Conservation (phyloP, 2,888 invertebrate species). For the Timandra comae region DNA sequence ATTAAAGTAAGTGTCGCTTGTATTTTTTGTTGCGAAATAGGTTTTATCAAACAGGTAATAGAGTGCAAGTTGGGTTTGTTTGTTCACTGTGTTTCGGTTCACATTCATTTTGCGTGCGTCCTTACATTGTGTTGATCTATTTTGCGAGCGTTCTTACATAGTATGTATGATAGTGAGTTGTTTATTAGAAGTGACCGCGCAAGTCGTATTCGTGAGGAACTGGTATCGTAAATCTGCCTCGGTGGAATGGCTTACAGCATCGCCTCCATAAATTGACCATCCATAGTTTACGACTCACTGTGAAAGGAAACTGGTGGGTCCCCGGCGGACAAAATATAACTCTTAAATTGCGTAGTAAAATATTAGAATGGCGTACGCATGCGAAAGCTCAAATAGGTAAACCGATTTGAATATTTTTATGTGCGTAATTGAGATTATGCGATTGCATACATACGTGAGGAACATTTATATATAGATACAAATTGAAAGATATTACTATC, state of each 20-base stretch:
- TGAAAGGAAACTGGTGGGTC: slow-evolving; percentile 50
- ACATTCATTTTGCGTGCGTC: too few species aligned
- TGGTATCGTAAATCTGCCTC: slow-evolving; percentile 64
- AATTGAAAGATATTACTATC: too few species aligned
- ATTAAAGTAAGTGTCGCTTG: too few species aligned
- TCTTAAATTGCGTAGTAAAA: slow-evolving; percentile 28
- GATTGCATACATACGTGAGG: too few species aligned
- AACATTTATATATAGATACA: too few species aligned
- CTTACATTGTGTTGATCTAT: too few species aligned
- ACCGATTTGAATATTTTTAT: too few species aligned
- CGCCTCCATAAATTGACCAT: slow-evolving; percentile 67
- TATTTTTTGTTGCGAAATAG: too few species aligned
- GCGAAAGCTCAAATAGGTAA: slow-evolving; percentile 2
- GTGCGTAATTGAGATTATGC: too few species aligned
- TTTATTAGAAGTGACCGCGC: slow-evolving; percentile 50
- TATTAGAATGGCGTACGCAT: slow-evolving; percentile 7
- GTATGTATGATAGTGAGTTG: slow-evolving; percentile 34
- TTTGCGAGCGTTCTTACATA: slow-evolving; percentile 15
- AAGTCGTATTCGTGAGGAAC: slow-evolving; percentile 57
- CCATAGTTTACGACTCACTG: slow-evolving; percentile 65
- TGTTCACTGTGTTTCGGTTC: too few species aligned
- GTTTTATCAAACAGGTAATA: too few species aligned
- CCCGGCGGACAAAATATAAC: slow-evolving; percentile 34
- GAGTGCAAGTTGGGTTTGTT: too few species aligned
- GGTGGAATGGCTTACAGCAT: slow-evolving; percentile 62